Conservation (phyloP, 2,888 invertebrate genomes). For the Andrena praecox region DNA sequence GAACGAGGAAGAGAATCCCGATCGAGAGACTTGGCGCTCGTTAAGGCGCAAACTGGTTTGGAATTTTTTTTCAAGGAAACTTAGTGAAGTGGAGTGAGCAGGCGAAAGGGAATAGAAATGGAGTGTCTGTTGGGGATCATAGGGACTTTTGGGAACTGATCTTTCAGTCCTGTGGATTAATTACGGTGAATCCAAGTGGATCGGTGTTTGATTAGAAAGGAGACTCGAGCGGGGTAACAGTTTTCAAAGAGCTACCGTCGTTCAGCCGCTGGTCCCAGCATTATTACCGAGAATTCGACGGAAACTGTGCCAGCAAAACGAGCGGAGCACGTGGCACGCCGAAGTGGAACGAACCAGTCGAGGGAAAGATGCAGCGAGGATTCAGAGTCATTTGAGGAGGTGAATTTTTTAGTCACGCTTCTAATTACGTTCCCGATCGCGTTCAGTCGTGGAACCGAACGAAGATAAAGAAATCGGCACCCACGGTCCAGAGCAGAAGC, state of each 20-base stretch:
- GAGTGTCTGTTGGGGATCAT: not conserved
- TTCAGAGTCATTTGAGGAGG: conserved; percentile 25
- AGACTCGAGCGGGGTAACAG: not conserved
- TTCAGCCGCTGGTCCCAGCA: not conserved
- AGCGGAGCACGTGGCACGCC: conserved; percentile 63
- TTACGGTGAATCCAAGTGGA: not conserved
- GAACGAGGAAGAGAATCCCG: not conserved
- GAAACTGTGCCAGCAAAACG: conserved; percentile 20
- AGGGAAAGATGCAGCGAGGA: conserved; percentile 46
- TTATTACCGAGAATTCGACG: not conserved
- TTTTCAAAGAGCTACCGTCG: not conserved
- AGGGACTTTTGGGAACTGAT: not conserved
- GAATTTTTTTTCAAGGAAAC: not conserved
- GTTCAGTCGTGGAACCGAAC: not conserved
- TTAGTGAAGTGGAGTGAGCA: not conserved
- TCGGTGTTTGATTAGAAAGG: not conserved
- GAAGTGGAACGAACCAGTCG: conserved; percentile 56
- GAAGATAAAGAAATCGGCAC: not conserved
- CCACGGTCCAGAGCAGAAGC: not conserved
- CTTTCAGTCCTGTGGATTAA: not conserved
- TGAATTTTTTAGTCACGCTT: conserved; percentile 35
- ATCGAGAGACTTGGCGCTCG: not conserved
- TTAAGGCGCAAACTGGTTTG: not conserved
- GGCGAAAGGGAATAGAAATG: no score
- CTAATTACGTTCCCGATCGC: not conserved